Percentiles rank a stretch among this genome's conserved stretches.
These are phyloP conservation scores for Aphidius ervi DNA, from an alignment of 1,140 invertebrate species.

Conservation along the genomic window DNA sequence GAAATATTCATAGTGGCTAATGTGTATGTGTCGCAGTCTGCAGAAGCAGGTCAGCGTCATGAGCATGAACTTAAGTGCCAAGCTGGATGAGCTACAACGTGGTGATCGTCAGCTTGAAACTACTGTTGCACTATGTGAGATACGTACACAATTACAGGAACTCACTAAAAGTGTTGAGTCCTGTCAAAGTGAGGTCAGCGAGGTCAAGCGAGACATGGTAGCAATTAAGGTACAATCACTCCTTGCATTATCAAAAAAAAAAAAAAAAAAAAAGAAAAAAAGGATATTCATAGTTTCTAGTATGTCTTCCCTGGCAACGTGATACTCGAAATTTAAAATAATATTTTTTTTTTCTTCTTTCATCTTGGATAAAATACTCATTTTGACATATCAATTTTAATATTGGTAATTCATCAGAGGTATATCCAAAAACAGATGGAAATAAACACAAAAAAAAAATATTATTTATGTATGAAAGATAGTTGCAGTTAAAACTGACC, in stretches of 20 bases:
- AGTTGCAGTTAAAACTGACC: too few species aligned
- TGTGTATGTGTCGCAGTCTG: conserved; percentile 63
- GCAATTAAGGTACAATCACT: conserved; percentile 67
- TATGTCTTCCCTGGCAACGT: too few species aligned
- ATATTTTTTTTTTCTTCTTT: too few species aligned
- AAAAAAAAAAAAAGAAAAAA: too few species aligned
- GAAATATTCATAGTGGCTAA: conserved; percentile 16
- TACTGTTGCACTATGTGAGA: conserved; percentile 83
- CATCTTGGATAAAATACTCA: too few species aligned
- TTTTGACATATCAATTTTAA: too few species aligned
- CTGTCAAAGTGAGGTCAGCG: conserved; percentile 86
- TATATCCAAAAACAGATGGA: too few species aligned
- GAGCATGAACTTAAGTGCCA: conserved; percentile 89
- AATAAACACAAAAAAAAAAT: too few species aligned
- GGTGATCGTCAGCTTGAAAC: conserved; percentile 83
- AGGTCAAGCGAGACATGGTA: conserved; percentile 89
- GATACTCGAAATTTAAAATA: too few species aligned
- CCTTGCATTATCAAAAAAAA: background rate
- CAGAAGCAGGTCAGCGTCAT: conserved; percentile 94
- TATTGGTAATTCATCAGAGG: too few species aligned
- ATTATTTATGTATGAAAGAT: too few species aligned
- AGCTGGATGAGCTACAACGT: conserved; percentile 85
- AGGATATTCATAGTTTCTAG: too few species aligned
- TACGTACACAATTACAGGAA: conserved; percentile 84
- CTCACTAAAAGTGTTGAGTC: conserved; percentile 89